Evolutionary conservation across 1,140 invertebrate genomes (phyloP).

Genomic region (Drosophila takahashii): DNA sequence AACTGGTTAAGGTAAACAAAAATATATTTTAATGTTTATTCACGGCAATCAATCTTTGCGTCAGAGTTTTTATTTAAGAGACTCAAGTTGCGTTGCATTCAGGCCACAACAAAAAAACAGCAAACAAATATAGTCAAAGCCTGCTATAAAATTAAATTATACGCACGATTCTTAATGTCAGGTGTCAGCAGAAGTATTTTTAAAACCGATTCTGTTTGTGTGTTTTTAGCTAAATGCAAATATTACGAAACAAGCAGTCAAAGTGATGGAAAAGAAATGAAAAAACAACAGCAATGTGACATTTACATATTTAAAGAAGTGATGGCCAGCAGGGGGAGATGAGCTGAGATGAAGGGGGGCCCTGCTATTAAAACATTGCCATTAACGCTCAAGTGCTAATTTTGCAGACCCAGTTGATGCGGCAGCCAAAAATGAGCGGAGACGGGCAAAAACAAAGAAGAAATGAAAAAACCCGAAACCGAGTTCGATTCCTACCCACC

Average conservation of each 20-base stretch:
- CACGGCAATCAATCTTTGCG: conserved; percentile 43
- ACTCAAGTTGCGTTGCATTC: conserved; percentile 19
- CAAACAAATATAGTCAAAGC: conserved; percentile 12
- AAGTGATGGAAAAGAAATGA: conserved; percentile 52
- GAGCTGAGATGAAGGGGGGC: conserved; percentile 6
- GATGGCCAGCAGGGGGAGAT: conserved; percentile 5
- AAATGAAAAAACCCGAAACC: conserved; percentile 25
- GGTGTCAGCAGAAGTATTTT: conserved; percentile 47
- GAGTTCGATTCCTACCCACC: conserved; percentile 21
- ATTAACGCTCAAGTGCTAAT: conserved; percentile 79
- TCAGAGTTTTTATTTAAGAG: conserved; percentile 7
- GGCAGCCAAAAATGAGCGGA: conserved; percentile 18
- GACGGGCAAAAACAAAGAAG: conserved; percentile 20
- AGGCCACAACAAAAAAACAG: conserved; percentile 14
- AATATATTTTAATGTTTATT: conserved; percentile 15
- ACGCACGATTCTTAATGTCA: conserved; percentile 63
- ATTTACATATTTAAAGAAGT: conserved; percentile 58
- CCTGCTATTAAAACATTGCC: conserved; percentile 73
- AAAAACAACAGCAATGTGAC: conserved; percentile 58
- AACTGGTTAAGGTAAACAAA: conserved; percentile 2
- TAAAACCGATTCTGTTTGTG: conserved; percentile 7
- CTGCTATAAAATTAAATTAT: conserved; percentile 56
- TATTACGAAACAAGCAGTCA: conserved; percentile 45
- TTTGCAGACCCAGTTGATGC: conserved; percentile 53
- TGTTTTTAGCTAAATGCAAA: conserved; percentile 29